Base-by-base conservation (phyloP, 2,797 vertebrate species). In the Molothrus ater region DNA sequence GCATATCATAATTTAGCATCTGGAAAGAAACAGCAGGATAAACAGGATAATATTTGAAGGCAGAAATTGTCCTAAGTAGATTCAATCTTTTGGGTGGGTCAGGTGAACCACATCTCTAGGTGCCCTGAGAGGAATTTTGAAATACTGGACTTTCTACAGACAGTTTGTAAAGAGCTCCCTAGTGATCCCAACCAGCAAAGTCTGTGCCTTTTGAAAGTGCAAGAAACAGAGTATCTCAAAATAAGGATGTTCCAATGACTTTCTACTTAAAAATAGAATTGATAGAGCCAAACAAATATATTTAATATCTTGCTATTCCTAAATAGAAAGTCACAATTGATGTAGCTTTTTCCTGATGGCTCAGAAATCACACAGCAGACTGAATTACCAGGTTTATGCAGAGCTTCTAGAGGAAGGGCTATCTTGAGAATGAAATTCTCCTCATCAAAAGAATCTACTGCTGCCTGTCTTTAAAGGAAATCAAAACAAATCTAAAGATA, bases 401-500 rank as follows among this genome's bases (percentile, higher is more conserved):
- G 42, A 88, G 50, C 28, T 94, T 84, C 59, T 42, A 59, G 13
- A 71, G n/a, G 42, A 80, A 91, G 6, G 70, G 28, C n/a, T 80
- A 82, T 59, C 82, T 65, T 78, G 40, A 88, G 38, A 92, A 72
- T 13, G 6, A 87, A 89, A 94, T 76, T 45, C 42, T 73, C 6
- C 0, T 69, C 74, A 75, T 79, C 34, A 72, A 50, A 93, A 81
- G 63, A 86, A 26, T 32, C 66, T 79, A 61, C 25, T 79, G 43
- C 69, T 79, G 40, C 32, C 48, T 75, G 59, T 75, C 73, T 66
- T 92, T 70, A 95, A 66, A 90, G 26, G 50, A 88, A 96, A 95
- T 70, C 36, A 69, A 84, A 95, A 90, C 63, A 88, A 88, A 90
- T 50, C 36, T 95, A 90, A 92, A 92, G 70, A 84, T n/a, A 92